These are phyloP conservation scores for Micoletzkya japonica DNA, from an alignment of 2,888 invertebrate genomes.

Conservation along the genomic window DNA sequence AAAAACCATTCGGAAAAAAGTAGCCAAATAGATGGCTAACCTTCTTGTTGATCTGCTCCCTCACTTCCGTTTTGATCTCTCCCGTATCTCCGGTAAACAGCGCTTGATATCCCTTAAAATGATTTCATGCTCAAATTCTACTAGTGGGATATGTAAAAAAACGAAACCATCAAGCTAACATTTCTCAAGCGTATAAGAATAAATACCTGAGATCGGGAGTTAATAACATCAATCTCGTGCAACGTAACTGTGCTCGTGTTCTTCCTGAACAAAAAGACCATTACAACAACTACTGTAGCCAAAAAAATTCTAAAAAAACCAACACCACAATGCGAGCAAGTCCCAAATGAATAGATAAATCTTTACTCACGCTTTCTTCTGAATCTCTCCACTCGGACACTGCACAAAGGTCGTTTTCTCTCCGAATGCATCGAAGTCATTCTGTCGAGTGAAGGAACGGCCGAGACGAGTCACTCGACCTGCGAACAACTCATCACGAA, in stretches of 20 bases:
- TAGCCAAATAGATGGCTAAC: too few species aligned
- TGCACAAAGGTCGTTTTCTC: conserved; percentile 83
- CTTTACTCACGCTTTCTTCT: conserved; percentile 74
- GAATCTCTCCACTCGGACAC: conserved; percentile 96
- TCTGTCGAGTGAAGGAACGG: conserved; percentile 89
- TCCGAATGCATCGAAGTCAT: conserved; percentile 97
- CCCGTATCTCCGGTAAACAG: conserved; percentile 98
- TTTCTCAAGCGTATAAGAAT: background rate
- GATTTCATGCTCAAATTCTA: background rate
- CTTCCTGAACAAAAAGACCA: conserved; percentile 77
- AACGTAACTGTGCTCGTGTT: conserved; percentile 95
- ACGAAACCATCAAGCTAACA: background rate
- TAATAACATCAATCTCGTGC: conserved; percentile 99
- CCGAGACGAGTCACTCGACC: conserved; percentile 66
- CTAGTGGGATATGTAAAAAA: background rate
- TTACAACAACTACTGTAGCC: background rate
- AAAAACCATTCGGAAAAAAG: too few species aligned
- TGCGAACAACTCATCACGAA: conserved; percentile 18
- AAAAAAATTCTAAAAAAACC: background rate
- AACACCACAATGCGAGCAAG: background rate
- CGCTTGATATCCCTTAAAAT: conserved; percentile 83
- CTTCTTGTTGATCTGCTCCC: conserved; percentile 95
- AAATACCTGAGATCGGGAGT: conserved; percentile 77
- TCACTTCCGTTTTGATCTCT: conserved; percentile 93
- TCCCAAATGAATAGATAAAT: background rate